Evolutionary conservation across 2,888 invertebrate species (phyloP).

Genomic region (Euspilapteryx auroguttella): DNA sequence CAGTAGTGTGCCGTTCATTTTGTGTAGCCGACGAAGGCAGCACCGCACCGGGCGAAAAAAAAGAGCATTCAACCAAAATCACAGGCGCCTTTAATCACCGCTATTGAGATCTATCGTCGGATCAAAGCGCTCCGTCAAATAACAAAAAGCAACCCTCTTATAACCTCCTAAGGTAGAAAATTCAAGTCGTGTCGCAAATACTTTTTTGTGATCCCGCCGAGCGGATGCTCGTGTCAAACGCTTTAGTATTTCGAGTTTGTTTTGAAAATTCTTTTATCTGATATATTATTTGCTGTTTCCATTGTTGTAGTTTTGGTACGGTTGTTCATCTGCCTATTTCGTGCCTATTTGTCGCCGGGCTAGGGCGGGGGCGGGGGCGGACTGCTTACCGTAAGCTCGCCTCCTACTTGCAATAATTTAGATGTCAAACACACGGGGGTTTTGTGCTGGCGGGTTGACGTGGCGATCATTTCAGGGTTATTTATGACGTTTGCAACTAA

Average conservation of each 20-base stretch:
- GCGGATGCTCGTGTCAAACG: constrained; percentile 63
- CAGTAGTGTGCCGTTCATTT: constrained; percentile 57
- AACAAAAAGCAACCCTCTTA: no score
- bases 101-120: constrained; percentile 60
- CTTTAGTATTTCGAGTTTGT: constrained; percentile 62
- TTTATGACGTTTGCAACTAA: constrained; percentile 50
- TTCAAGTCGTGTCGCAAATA: no score
- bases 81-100: constrained; percentile 62
- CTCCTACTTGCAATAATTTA: constrained; percentile 54
- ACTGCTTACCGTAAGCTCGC: constrained; percentile 33
- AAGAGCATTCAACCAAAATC: constrained; percentile 57
- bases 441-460: constrained; percentile 21
- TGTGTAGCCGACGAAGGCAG: constrained; percentile 48
- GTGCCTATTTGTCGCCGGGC: constrained; percentile 33
- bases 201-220: constrained; percentile 36
- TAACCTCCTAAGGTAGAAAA: no score
- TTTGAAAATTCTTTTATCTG: constrained; percentile 63
- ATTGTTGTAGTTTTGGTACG: constrained; percentile 32
- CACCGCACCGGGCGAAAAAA: constrained; percentile 23
- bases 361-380: no score
- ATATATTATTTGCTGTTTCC: constrained; percentile 51
- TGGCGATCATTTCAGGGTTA: constrained; percentile 48
- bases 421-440: constrained; percentile 53
- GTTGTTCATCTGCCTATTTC: constrained; percentile 40
- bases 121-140: constrained; percentile 45